A percentile compares a stretch with the other conserved stretches of the same genome.
These are phyloP conservation scores for Myopa tessellatipennis DNA, from an alignment of 2,888 invertebrate genomes.

Conservation along the genomic window DNA sequence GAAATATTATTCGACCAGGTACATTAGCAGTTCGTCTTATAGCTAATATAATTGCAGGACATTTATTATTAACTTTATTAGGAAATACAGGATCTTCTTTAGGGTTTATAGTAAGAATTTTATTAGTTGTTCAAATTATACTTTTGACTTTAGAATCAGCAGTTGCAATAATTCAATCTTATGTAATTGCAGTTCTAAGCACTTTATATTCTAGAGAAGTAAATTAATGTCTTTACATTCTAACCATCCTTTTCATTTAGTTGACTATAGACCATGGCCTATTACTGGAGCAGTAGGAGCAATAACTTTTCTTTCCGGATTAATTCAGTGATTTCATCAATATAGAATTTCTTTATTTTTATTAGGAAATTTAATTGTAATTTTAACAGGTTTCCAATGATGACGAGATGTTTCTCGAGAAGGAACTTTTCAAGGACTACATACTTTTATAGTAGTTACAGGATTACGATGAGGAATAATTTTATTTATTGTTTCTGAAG, in stretches of 20 bases:
- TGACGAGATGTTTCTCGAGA: conserved; percentile 71
- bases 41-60: too few relatives aligned
- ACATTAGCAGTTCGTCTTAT: too few relatives aligned
- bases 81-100: too few relatives aligned
- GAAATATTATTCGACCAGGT: conserved; percentile 55
- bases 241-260: neutral
- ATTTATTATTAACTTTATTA: too few relatives aligned
- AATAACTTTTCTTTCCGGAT: conserved; percentile 50
- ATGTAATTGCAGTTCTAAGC: conserved; percentile 71
- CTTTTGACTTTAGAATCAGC: too few relatives aligned
- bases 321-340: conserved; percentile 73
- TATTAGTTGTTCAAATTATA: too few relatives aligned
- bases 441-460: too few relatives aligned
- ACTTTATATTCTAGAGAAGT: conserved; percentile 77
- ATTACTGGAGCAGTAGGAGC: neutral
- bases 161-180: too few relatives aligned
- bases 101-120: too few relatives aligned
- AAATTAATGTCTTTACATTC: neutral
- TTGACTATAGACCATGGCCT: neutral
- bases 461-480: too few relatives aligned
- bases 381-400: conserved; percentile 70
- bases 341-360: conserved; percentile 70
- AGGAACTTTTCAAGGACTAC: too few relatives aligned
- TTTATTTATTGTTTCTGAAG: too few relatives aligned
- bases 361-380: conserved; percentile 63